phyloP scores from a whole-genome alignment of 2,888 invertebrate species.

The Omphaloscelis lunosa region DNA sequence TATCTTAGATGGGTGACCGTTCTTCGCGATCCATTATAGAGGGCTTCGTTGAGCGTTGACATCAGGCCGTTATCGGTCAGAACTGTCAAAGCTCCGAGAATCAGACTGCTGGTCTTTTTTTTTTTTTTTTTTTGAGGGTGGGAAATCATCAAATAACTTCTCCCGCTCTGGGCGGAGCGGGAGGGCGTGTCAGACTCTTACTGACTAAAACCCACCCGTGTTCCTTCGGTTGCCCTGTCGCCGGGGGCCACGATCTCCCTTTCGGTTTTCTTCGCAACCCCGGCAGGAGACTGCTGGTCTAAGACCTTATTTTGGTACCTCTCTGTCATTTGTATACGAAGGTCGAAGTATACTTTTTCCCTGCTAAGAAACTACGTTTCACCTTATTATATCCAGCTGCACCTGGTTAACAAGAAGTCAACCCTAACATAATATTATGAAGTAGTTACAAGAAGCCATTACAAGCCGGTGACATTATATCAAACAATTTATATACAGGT shows the following conservation, averaged over 20 bases:
- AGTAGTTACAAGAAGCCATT: conserved; percentile 9
- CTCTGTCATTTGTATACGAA: background rate
- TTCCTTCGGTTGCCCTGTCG: too few species aligned
- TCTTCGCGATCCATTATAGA: background rate
- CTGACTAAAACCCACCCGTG: too few species aligned
- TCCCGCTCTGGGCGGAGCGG: too few species aligned
- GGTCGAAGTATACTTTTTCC: background rate
- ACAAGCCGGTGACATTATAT: conserved; percentile 43
- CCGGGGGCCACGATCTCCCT: too few species aligned
- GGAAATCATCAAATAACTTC: too few species aligned
- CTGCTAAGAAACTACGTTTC: background rate
- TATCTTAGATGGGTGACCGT: background rate
- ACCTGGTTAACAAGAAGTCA: background rate
- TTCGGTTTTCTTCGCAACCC: too few species aligned
- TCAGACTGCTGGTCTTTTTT: background rate
- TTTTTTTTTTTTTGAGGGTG: too few species aligned
- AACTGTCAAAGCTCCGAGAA: background rate
- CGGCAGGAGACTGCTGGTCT: too few species aligned
- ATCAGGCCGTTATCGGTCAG: background rate
- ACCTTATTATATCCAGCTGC: background rate
- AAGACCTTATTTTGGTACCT: background rate
- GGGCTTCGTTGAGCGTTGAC: too few species aligned
- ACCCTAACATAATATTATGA: background rate
- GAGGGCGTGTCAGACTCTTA: too few species aligned
- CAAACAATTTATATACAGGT: conserved; percentile 57